These are phyloP conservation scores for Drosophila repleta DNA, from an alignment of 1,140 invertebrate genomes.

Conservation along the genomic window DNA sequence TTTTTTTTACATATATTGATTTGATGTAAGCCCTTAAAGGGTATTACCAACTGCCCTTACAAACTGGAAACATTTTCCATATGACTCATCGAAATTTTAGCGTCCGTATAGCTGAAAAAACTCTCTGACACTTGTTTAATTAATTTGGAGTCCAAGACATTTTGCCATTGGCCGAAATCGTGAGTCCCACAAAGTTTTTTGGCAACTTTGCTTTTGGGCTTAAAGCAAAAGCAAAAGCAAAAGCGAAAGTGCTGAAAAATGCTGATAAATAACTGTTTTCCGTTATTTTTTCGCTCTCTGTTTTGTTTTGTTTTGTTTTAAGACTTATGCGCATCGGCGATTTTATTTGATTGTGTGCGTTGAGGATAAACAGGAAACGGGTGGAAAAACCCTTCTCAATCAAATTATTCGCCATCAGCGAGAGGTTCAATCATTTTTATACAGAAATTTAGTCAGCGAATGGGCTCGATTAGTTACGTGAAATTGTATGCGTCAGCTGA, in stretches of 20 bases:
- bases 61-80: no score
- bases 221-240: neutral
- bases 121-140: conserved; percentile 56
- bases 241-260: conserved; percentile 22
- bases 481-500: neutral
- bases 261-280: conserved; percentile 22
- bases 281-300: no score
- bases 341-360: conserved; percentile 63
- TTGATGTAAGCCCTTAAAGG: no score
- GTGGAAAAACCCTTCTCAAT: conserved; percentile 73
- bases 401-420: conserved; percentile 61
- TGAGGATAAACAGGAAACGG: conserved; percentile 1
- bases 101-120: neutral
- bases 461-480: neutral
- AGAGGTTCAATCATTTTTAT: conserved; percentile 59
- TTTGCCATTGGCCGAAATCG: conserved; percentile 5
- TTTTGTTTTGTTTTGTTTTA: conserved; percentile 35
- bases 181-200: conserved; percentile 14
- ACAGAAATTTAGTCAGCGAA: neutral
- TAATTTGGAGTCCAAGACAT: conserved; percentile 57
- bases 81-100: no score
- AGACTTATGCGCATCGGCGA: conserved; percentile 48
- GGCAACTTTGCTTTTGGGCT: conserved; percentile 37
- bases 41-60: no score
- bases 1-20: no score